Evolutionary conservation across 2,888 invertebrate species (phyloP).

Genomic region (Drosophila birchii): DNA sequence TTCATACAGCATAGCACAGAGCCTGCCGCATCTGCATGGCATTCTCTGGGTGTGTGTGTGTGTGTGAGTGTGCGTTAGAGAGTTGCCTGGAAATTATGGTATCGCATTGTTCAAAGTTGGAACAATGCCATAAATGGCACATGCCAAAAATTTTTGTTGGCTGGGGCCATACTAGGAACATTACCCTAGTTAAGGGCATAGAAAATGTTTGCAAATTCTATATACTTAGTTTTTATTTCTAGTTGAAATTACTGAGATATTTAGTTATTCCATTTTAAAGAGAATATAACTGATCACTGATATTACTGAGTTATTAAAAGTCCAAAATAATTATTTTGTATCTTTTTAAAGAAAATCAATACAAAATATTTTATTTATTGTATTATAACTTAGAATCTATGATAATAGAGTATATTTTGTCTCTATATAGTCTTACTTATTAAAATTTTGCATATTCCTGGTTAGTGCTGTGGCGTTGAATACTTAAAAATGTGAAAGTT

Average conservation of each 20-base stretch:
- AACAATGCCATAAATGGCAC: slow-evolving; percentile 81
- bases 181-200: slow-evolving; percentile 19
- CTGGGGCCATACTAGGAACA: slow-evolving; percentile 1
- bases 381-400: no score
- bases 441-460: not conserved
- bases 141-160: slow-evolving; percentile 72
- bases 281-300: not conserved
- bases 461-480: not conserved
- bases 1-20: slow-evolving; percentile 22
- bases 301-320: not conserved
- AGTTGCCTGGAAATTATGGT: slow-evolving; percentile 67
- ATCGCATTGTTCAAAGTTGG: slow-evolving; percentile 70
- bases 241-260: not conserved
- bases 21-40: slow-evolving; percentile 58
- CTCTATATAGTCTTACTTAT: no score
- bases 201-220: not conserved
- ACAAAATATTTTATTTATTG: not conserved
- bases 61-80: slow-evolving; percentile 33
- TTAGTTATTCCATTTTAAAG: no score
- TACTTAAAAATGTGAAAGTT: not conserved
- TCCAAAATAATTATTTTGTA: not conserved
- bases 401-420: not conserved
- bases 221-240: not conserved
- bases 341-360: not conserved
- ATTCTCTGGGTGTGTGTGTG: slow-evolving; percentile 35